Conservation (phyloP, 2,113 vertebrate genomes). For the Oreocharis arfaki region DNA sequence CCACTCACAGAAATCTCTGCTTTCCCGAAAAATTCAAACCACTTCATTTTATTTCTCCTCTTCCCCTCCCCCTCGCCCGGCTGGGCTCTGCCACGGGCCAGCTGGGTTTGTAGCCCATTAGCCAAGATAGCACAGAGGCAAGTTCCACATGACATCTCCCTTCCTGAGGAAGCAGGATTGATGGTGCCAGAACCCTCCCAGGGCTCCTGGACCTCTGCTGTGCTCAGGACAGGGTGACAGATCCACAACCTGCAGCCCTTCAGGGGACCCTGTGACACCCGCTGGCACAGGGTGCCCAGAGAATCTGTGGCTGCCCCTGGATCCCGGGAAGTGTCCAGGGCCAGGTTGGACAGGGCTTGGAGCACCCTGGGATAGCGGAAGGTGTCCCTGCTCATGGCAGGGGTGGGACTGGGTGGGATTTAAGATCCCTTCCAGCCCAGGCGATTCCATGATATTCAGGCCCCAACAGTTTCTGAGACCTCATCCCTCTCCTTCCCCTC, state of each 20-base stretch:
- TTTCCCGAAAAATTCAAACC: constrained; percentile 4
- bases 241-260: not conserved
- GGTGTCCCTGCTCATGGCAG: not conserved
- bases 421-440: not conserved
- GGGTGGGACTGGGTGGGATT: not conserved
- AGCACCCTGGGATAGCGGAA: not conserved
- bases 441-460: not conserved
- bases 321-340: not conserved
- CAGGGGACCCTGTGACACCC: not conserved
- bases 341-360: not conserved
- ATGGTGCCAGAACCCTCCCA: not conserved
- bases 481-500: not conserved
- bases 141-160: too few relatives aligned
- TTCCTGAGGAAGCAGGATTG: not conserved
- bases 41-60: not conserved
- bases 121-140: not conserved
- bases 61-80: not conserved
- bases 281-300: not conserved
- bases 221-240: not conserved
- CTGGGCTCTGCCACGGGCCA: not conserved
- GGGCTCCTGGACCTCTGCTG: not conserved
- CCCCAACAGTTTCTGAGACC: not conserved
- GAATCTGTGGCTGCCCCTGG: not conserved
- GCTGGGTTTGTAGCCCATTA: not conserved
- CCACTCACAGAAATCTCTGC: not conserved